Evolutionary conservation across 2,797 vertebrate species (phyloP).

Genomic region (Falco rusticolus): DNA sequence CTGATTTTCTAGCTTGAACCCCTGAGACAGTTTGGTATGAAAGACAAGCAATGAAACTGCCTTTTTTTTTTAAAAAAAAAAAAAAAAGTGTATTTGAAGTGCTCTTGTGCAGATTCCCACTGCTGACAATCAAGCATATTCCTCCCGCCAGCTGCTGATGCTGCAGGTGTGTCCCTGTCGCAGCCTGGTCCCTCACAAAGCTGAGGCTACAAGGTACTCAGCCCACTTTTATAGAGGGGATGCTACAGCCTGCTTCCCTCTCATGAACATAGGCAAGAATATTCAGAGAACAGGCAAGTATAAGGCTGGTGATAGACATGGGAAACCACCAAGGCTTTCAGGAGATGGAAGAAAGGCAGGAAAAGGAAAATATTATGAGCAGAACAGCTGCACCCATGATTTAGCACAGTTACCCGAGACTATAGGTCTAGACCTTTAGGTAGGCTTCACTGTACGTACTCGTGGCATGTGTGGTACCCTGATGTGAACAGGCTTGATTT

Average conservation of each 20-base stretch:
- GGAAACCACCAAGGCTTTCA: not conserved
- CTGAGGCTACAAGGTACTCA: not conserved
- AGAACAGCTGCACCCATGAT: not conserved
- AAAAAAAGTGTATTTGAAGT: not conserved
- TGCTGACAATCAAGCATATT: not conserved
- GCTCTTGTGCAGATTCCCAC: not conserved
- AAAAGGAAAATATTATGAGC: not conserved
- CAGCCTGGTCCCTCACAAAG: not conserved
- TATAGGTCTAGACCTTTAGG: not conserved
- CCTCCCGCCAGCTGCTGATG: not conserved
- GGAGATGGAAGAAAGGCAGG: not conserved
- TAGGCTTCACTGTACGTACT: not conserved
- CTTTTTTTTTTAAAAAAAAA: too few species aligned
- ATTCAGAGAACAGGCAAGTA: not conserved
- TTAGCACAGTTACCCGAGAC: not conserved
- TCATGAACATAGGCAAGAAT: not conserved
- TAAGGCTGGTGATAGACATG: not conserved
- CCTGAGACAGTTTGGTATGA: not conserved
- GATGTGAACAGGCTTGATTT: not conserved
- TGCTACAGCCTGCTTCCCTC: not conserved
- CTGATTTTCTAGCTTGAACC: not conserved
- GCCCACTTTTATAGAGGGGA: not conserved
- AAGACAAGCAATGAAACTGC: not conserved
- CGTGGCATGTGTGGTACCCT: not conserved
- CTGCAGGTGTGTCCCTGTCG: not conserved